These are phyloP conservation scores for Lingula anatina DNA, from an alignment of 2,888 invertebrate genomes.

Conservation along the genomic window DNA sequence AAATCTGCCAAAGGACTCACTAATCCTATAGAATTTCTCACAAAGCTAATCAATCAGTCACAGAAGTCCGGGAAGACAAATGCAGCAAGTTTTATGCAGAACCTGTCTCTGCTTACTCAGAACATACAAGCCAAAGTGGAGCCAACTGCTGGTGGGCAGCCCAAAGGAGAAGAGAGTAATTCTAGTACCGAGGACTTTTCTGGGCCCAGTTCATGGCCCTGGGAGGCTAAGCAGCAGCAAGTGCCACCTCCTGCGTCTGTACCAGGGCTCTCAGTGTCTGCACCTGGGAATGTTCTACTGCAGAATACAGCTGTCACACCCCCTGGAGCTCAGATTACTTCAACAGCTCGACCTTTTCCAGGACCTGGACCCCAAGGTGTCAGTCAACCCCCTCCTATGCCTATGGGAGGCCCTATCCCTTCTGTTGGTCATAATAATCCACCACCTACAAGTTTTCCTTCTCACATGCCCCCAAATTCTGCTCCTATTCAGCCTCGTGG, in stretches of 20 bases:
- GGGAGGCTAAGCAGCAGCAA: conserved; percentile 23
- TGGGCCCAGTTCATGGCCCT: conserved; percentile 29
- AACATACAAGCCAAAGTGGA: no score
- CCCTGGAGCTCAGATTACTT: conserved; percentile 4
- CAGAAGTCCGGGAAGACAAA: conserved; percentile 22
- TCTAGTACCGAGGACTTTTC: no score
- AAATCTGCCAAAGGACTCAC: not conserved
- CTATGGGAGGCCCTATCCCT: conserved; percentile 12
- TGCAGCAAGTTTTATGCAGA: conserved; percentile 28
- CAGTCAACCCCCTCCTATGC: conserved; percentile 10
- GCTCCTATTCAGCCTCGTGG: conserved; percentile 5
- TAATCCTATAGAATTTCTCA: conserved; percentile 40
- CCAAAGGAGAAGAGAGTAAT: no score
- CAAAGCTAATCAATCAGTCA: conserved; percentile 32
- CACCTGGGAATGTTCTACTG: not conserved
- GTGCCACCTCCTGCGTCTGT: conserved; percentile 6
- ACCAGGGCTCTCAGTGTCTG: conserved; percentile 1
- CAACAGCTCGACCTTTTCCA: not conserved
- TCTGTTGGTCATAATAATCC: conserved; percentile 7
- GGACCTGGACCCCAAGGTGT: conserved; percentile 1
- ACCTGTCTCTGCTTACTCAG: conserved; percentile 28
- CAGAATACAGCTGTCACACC: conserved; percentile 2
- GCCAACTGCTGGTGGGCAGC: no score
- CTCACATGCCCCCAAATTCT: conserved; percentile 6
- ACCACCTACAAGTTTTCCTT: conserved; percentile 5